Conservation (phyloP, 2,797 vertebrate genomes). For the Danio kyathit region DNA sequence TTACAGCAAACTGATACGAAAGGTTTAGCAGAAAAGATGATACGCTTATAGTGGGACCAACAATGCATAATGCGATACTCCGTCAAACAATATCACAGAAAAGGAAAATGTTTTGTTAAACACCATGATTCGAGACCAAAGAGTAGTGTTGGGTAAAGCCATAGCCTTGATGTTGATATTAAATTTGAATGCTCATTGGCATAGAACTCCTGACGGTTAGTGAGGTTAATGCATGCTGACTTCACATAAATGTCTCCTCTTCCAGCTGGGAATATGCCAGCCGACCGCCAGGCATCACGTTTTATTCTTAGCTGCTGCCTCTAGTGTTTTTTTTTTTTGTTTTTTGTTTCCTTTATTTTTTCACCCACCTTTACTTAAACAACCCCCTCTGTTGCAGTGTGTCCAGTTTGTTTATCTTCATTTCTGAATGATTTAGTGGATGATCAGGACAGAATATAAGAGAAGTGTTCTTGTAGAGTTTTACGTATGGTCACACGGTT, state of each 20-base stretch:
- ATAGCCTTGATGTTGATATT: constrained; percentile 16
- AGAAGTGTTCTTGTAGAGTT: too few relatives aligned
- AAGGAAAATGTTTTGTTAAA: background rate
- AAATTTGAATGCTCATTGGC: constrained; percentile 33
- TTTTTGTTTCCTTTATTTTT: constrained; percentile 21
- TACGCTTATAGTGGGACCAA: background rate
- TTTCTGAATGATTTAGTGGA: constrained; percentile 12
- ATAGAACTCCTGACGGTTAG: constrained; percentile 36
- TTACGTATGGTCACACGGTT: too few relatives aligned
- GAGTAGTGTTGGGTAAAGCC: background rate
- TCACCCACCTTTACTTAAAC: constrained; percentile 7
- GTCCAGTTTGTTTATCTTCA: background rate
- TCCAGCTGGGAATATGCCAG: constrained; percentile 76
- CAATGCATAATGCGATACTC: background rate
- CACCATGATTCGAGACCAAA: background rate
- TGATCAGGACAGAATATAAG: background rate
- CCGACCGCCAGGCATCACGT: constrained; percentile 43
- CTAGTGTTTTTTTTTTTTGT: constrained; percentile 39
- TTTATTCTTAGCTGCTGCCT: constrained; percentile 59
- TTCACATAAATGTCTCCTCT: constrained; percentile 78
- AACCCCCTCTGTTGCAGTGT: background rate
- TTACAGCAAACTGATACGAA: background rate
- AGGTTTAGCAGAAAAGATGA: background rate
- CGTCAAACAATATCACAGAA: background rate
- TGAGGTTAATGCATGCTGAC: constrained; percentile 71